Percentiles rank a stretch among this genome's conserved stretches.
phyloP scores from a whole-genome alignment of 2,797 vertebrate species.

The Chelon auratus region DNA sequence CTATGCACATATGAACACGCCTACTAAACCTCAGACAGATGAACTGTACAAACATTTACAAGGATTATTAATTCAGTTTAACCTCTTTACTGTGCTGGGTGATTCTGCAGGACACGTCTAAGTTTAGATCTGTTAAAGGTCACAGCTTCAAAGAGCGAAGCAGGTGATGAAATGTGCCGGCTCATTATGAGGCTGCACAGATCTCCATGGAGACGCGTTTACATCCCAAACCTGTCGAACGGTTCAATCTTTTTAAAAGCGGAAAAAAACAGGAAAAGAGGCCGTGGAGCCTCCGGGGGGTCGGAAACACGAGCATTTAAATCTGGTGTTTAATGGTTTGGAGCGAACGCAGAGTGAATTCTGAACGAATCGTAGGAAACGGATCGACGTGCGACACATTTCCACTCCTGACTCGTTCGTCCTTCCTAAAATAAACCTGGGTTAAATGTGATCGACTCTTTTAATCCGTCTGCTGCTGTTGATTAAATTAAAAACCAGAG shows the following conservation, averaged over 20 bases:
- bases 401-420: conserved; percentile 31
- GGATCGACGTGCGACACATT: conserved; percentile 60
- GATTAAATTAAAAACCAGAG: conserved; percentile 6
- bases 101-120: too few species aligned
- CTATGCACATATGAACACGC: neutral
- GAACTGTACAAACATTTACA: neutral
- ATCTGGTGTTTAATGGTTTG: conserved; percentile 75
- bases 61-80: too few species aligned
- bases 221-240: conserved; percentile 25
- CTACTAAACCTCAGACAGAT: neutral
- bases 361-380: conserved; percentile 54
- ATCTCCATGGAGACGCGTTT: conserved; percentile 20
- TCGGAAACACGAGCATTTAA: conserved; percentile 64
- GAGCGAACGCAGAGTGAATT: conserved; percentile 67
- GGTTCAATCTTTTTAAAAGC: conserved; percentile 41
- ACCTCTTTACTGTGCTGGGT: too few species aligned
- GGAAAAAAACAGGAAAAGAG: conserved; percentile 40
- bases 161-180: too few species aligned
- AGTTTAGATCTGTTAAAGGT: too few species aligned
- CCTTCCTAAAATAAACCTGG: conserved; percentile 4
- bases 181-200: neutral
- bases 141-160: too few species aligned
- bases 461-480: neutral
- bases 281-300: conserved; percentile 49
- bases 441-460: neutral